phyloP scores from a whole-genome alignment of 2,888 invertebrate species.

The Polydrusus pterygomalis region DNA sequence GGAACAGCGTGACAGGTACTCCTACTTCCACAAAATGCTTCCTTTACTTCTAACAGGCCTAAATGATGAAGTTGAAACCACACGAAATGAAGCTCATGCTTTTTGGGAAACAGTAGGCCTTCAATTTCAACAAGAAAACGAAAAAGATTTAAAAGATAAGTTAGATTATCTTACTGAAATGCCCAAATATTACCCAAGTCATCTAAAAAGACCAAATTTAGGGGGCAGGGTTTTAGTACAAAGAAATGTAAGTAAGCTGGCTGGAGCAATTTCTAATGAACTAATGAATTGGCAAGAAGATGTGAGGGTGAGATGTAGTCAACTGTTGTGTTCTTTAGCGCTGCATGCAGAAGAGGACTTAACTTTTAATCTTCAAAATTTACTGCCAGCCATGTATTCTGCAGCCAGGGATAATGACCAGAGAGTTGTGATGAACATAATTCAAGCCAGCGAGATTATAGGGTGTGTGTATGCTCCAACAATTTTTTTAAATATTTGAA shows the following conservation, averaged over 20 bases:
- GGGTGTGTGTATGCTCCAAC: conserved; percentile 72
- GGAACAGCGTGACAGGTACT: conserved; percentile 88
- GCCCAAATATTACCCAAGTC: conserved; percentile 83
- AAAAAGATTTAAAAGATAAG: conserved; percentile 89
- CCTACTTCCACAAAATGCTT: conserved; percentile 89
- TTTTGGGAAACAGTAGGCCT: conserved; percentile 85
- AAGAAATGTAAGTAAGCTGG: conserved; percentile 81
- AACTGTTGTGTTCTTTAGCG: conserved; percentile 82
- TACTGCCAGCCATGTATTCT: conserved; percentile 75
- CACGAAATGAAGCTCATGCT: conserved; percentile 77
- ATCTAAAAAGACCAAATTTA: conserved; percentile 85
- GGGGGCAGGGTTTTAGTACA: conserved; percentile 77
- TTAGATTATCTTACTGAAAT: conserved; percentile 82
- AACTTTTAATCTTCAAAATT: conserved; percentile 80
- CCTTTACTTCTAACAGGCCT: conserved; percentile 91
- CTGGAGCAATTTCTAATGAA: conserved; percentile 82
- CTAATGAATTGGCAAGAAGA: conserved; percentile 84
- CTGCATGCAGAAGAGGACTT: conserved; percentile 84
- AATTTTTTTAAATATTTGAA: too few relatives aligned
- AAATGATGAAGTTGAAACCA: conserved; percentile 86
- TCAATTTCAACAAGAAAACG: conserved; percentile 90
- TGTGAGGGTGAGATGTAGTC: conserved; percentile 82
- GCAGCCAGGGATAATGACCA: conserved; percentile 78
- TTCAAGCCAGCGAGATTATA: conserved; percentile 81
- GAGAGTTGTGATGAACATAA: conserved; percentile 77